phyloP scores from a whole-genome alignment of 2,888 invertebrate species.

The Trachelus iudaicus region DNA sequence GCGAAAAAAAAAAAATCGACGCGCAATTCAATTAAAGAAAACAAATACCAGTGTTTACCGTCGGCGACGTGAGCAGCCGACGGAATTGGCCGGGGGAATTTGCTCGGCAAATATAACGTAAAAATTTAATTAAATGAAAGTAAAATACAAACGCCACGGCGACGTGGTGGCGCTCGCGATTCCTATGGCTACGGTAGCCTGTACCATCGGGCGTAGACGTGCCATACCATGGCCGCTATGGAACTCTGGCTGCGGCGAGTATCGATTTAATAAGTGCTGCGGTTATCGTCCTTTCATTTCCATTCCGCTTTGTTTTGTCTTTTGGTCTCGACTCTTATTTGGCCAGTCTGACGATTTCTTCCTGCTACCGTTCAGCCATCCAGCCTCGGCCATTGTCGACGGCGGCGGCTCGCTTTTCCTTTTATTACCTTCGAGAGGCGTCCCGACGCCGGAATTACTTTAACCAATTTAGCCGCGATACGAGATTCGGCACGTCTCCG shows the following conservation, averaged over 20 bases:
- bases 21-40: constrained; percentile 46
- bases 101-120: constrained; percentile 41
- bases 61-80: constrained; percentile 31
- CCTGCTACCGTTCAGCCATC: not conserved
- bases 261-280: constrained; percentile 21
- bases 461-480: not conserved
- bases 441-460: not conserved
- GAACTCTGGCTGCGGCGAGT: constrained; percentile 9
- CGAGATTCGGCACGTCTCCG: not conserved
- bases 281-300: constrained; percentile 8
- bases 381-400: not conserved
- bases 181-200: not conserved
- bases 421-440: not conserved
- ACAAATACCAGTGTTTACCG: constrained; percentile 42
- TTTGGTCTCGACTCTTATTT: constrained; percentile 1
- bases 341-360: not conserved
- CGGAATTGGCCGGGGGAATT: constrained; percentile 38
- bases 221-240: not conserved
- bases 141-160: constrained; percentile 26
- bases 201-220: not conserved
- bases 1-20: constrained; percentile 12
- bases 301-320: constrained; percentile 9
- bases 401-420: not conserved
- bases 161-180: constrained; percentile 4
- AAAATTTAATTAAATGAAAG: constrained; percentile 44